Evolutionary conservation across 2,797 vertebrate species (phyloP).

Genomic region (Gymnopithys bicolor): DNA sequence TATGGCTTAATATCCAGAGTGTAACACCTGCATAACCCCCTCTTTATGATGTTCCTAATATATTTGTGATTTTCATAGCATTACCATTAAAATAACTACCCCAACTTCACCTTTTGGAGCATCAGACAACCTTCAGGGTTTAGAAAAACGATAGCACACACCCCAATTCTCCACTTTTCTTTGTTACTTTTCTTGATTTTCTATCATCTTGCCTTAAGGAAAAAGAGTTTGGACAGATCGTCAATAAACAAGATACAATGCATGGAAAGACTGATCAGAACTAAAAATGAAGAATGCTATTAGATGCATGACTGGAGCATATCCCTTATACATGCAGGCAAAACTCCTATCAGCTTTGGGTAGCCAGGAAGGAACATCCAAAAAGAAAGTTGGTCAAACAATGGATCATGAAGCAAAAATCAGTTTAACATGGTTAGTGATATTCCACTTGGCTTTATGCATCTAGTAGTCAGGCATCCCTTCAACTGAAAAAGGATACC

Average conservation of each 20-base stretch:
- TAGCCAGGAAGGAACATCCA: neutral
- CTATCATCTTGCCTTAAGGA: neutral
- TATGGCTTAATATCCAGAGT: too few species aligned
- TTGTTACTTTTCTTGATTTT: neutral
- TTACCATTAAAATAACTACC: neutral
- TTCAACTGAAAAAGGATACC: neutral
- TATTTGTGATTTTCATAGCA: neutral
- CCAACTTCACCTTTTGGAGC: neutral
- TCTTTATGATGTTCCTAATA: neutral
- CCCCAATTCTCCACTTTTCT: neutral
- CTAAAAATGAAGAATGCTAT: fast-evolving
- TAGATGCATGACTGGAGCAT: fast-evolving
- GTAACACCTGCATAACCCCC: neutral
- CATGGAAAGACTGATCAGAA: neutral
- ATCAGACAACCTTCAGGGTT: neutral
- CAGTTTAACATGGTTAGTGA: neutral
- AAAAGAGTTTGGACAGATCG: neutral
- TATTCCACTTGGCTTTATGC: neutral
- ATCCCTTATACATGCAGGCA: neutral
- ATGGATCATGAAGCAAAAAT: neutral
- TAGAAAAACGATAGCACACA: neutral
- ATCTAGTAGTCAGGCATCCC: neutral
- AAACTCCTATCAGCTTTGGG: neutral
- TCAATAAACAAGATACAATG: neutral
- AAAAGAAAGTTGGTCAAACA: neutral